A percentile compares a stretch with the other conserved stretches of the same genome.
phyloP scores from a whole-genome alignment of 2,113 vertebrate genomes.

The Protobothrops mucrosquamatus region DNA sequence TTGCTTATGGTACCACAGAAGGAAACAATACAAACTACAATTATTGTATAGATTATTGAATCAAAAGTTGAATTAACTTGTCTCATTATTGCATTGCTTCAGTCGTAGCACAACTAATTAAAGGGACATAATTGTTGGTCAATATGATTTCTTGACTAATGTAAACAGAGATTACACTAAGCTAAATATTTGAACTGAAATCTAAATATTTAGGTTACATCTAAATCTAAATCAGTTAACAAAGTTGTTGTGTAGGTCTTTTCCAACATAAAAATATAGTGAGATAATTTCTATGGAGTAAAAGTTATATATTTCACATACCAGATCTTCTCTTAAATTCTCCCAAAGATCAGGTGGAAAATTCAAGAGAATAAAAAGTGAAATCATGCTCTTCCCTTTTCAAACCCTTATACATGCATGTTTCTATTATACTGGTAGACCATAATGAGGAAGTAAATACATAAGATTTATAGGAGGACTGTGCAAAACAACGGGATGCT shows the following conservation, averaged over 20 bases:
- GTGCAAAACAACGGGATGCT: neutral
- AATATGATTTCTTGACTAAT: neutral
- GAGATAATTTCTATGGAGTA: neutral
- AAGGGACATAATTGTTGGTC: neutral
- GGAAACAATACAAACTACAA: neutral
- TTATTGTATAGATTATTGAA: neutral
- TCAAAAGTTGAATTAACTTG: neutral
- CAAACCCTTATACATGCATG: neutral
- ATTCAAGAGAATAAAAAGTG: neutral
- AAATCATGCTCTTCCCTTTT: neutral
- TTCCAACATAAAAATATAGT: neutral
- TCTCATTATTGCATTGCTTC: neutral
- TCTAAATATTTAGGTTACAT: neutral
- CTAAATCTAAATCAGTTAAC: neutral
- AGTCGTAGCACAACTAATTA: neutral
- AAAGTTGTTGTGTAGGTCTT: neutral
- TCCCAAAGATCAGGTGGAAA: neutral
- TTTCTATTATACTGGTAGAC: neutral
- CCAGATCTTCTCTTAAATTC: neutral
- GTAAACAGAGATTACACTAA: neutral
- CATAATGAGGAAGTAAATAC: neutral
- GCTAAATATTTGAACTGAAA: neutral
- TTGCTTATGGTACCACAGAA: neutral
- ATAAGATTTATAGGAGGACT: neutral
- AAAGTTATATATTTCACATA: neutral